Evolutionary conservation across 1,140 invertebrate species (phyloP).

Genomic region (Eupristina koningsbergeri): DNA sequence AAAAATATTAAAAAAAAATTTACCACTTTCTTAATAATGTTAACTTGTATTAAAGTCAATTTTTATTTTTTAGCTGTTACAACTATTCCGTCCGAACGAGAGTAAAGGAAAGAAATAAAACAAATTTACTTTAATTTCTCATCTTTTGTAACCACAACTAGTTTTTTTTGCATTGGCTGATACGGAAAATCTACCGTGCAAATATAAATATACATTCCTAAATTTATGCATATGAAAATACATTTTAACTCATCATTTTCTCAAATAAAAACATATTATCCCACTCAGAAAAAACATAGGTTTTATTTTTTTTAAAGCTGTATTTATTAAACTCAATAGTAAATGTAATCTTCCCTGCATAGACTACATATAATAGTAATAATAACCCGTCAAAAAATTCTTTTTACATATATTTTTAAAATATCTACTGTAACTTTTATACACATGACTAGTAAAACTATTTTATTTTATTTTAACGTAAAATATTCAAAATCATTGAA

Average conservation of each 20-base stretch:
- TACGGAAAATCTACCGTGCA: not conserved
- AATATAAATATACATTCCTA: not conserved
- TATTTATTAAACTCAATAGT: not conserved
- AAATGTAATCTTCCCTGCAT: not conserved
- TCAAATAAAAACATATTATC: not conserved
- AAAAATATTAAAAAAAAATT: too few relatives aligned
- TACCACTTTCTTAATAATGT: too few relatives aligned
- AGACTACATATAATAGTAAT: not conserved
- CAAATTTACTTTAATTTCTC: not conserved
- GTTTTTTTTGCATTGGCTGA: not conserved
- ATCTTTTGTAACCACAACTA: not conserved
- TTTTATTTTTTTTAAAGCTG: not conserved
- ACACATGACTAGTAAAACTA: not conserved
- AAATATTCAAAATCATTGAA: not conserved
- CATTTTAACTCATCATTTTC: not conserved
- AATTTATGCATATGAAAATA: conserved; percentile 5
- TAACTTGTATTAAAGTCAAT: too few relatives aligned
- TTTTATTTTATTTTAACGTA: not conserved
- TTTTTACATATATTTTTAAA: not conserved
- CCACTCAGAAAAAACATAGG: not conserved
- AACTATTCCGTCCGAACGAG: not conserved
- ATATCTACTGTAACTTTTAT: not conserved
- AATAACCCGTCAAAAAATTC: not conserved
- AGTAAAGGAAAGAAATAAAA: not conserved
- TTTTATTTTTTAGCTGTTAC: too few relatives aligned